Conservation (phyloP, 2,888 invertebrate genomes). For the Rhamnusium bicolor region DNA sequence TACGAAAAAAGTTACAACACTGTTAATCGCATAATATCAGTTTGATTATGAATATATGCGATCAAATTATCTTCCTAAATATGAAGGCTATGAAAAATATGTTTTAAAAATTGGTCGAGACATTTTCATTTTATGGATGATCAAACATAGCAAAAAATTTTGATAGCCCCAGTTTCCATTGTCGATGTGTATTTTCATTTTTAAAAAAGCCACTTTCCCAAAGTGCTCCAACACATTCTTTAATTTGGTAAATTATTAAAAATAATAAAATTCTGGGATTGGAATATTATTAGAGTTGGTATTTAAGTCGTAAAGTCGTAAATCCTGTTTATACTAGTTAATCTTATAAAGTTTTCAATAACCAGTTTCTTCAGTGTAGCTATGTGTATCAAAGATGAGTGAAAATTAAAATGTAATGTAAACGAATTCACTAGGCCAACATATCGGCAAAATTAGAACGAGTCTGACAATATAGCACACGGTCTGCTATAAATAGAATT, state of each 20-base stretch:
- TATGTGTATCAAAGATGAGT: not conserved
- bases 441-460: conserved; percentile 36
- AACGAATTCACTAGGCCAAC: conserved; percentile 7
- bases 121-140: too few species aligned
- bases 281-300: too few species aligned
- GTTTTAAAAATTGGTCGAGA: too few species aligned
- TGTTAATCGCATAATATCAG: too few species aligned
- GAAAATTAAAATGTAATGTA: not conserved
- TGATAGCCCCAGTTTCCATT: too few species aligned
- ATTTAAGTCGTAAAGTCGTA: too few species aligned
- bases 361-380: not conserved
- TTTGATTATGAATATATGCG: too few species aligned
- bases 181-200: too few species aligned
- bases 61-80: too few species aligned
- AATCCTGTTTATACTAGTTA: not conserved
- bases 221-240: not conserved
- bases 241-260: not conserved
- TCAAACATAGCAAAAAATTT: too few species aligned
- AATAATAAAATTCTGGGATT: not conserved
- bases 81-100: too few species aligned
- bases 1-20: too few species aligned
- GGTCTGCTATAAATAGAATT: conserved; percentile 33
- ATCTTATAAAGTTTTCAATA: not conserved
- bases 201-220: not conserved
- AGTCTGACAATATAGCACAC: conserved; percentile 31